These are phyloP conservation scores for Athripsodes cinereus DNA, from an alignment of 2,888 invertebrate species.

Conservation along the genomic window DNA sequence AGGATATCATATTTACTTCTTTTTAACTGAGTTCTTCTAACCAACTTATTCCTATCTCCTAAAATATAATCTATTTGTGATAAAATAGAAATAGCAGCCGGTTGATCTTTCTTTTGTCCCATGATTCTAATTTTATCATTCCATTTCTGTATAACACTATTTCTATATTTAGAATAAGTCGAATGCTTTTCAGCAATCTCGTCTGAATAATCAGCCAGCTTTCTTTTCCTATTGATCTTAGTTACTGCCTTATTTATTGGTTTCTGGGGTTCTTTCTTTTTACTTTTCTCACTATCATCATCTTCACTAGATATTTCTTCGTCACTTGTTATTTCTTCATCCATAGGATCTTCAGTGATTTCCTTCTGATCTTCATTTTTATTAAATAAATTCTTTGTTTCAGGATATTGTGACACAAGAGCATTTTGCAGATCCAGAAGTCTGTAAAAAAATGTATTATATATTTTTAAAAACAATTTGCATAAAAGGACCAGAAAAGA, in stretches of 20 bases:
- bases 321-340: slow-evolving; percentile 63
- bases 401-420: slow-evolving; percentile 58
- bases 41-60: slow-evolving; percentile 66
- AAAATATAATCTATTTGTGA: slow-evolving; percentile 84
- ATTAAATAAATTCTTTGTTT: slow-evolving; percentile 53
- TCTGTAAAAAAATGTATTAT: slow-evolving; percentile 39
- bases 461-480: too few species aligned
- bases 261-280: slow-evolving; percentile 28
- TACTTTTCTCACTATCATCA: slow-evolving; percentile 27
- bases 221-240: slow-evolving; percentile 43
- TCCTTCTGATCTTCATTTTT: slow-evolving; percentile 24
- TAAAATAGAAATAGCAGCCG: slow-evolving; percentile 57
- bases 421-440: slow-evolving; percentile 52
- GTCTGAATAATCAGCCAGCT: slow-evolving; percentile 53
- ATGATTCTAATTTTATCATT: slow-evolving; percentile 83
- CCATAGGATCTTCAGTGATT: slow-evolving; percentile 42
- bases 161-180: slow-evolving; percentile 61
- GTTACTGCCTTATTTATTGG: slow-evolving; percentile 29
- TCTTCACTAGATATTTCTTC: slow-evolving; percentile 44
- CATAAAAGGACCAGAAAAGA: too few species aligned
- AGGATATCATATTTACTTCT: slow-evolving; percentile 66
- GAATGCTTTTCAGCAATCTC: slow-evolving; percentile 53
- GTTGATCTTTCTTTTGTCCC: slow-evolving; percentile 56
- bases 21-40: slow-evolving; percentile 74
- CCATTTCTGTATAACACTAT: slow-evolving; percentile 87